Evolutionary conservation across 2,888 invertebrate species (phyloP), one percentile per base, ranked within the genome.

Genomic region (Laspeyria flexula): DNA sequence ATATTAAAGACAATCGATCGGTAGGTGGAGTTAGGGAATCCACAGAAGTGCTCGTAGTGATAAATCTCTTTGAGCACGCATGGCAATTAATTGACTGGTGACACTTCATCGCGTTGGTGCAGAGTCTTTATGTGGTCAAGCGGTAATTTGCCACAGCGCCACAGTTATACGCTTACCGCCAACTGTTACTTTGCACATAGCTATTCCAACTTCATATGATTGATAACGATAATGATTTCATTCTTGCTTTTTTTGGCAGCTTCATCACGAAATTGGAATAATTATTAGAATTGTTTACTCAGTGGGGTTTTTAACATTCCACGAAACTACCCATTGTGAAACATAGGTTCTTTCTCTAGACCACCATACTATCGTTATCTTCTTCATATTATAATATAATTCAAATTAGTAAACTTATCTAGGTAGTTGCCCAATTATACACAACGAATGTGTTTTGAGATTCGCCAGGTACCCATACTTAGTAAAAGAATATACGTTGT

Each of bases 1-100:
- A 59, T 66, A 64, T 59, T 47, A 54, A 48, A 47, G 54, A 55
- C 39, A 51, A 56, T 49, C 48, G 49, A 49, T 56, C 42, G 51
- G 50, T 53, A 62, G 61, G 55, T 67, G 51, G 63, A 64, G 71
- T 62, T 56, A 21, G 67, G 43, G 86, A 87, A 85, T 73, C 88
- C 88, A 58, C 63, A 82, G 76, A 86, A 88, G 85, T 85, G 85
- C 71, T 74, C 65, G 73, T n/a, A n/a, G n/a, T 75, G 71, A 81
- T 85, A 84, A 86, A 89, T 88, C 86, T 85, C 75, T 86, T 85
- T 76, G 73, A 83, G 82, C 88, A 88, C 88, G 88, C 87, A 86
- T 80, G 77, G 83, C 78, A 77, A 79, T 85, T 88, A 88, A 86
- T 85, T 79, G 85, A 72, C 64, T 71, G 65, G 71, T 65, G 77